phyloP scores from a whole-genome alignment of 2,113 vertebrate genomes.

The Tenebrosternarchus preto region DNA sequence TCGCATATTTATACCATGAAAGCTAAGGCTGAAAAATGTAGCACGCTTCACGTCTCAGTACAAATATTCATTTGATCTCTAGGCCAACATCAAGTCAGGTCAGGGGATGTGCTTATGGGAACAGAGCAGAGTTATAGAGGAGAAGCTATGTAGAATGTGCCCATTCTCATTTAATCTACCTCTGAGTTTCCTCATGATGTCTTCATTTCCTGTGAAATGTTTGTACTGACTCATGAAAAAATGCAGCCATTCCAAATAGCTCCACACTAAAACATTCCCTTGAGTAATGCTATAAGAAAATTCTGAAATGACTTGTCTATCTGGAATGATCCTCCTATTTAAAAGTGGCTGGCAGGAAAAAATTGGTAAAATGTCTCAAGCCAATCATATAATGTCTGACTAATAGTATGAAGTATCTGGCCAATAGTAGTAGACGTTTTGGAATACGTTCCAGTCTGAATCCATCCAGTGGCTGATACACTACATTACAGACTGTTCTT shows the following conservation, averaged over 20 bases:
- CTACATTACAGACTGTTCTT: constrained; percentile 55
- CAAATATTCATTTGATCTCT: constrained; percentile 24
- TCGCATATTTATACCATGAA: constrained; percentile 8
- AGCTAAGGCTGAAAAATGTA: neutral
- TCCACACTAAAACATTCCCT: constrained; percentile 22
- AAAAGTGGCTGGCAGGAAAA: constrained; percentile 21
- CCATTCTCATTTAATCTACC: neutral
- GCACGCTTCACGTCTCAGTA: constrained; percentile 24
- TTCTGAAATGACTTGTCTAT: constrained; percentile 26
- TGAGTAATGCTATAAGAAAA: constrained; percentile 4
- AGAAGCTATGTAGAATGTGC: neutral
- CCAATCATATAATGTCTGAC: constrained; percentile 49
- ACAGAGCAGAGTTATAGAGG: constrained; percentile 25
- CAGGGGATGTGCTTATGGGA: constrained; percentile 5
- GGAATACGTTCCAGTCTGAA: constrained; percentile 47
- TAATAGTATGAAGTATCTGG: constrained; percentile 40
- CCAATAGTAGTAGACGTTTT: constrained; percentile 52
- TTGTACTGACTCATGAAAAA: neutral
- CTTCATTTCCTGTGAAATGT: constrained; percentile 2
- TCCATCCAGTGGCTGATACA: constrained; percentile 56
- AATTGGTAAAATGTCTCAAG: constrained; percentile 10
- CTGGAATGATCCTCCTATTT: constrained; percentile 39
- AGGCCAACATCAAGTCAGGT: constrained; percentile 23
- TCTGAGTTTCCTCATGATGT: constrained; percentile 15
- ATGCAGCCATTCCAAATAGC: neutral